Conservation (phyloP, 2,888 invertebrate species). For the Dione juno region DNA sequence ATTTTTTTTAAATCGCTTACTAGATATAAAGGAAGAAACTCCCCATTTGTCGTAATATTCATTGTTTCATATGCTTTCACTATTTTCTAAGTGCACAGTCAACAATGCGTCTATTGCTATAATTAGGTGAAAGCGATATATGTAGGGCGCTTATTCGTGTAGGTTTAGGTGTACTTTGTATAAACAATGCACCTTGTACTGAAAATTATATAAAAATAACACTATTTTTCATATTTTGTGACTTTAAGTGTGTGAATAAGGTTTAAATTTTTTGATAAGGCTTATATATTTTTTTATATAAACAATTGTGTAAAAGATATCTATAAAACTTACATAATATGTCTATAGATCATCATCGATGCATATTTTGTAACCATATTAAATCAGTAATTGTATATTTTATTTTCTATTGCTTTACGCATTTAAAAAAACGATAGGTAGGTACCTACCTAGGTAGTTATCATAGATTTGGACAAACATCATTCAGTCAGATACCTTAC, state of each 20-base stretch:
- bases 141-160: background rate
- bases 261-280: too few species aligned
- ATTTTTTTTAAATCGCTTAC: background rate
- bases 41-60: background rate
- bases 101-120: slow-evolving; percentile 30
- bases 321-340: background rate
- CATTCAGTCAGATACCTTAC: too few species aligned
- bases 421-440: too few species aligned
- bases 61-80: slow-evolving; percentile 1
- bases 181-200: background rate
- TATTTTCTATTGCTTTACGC: too few species aligned
- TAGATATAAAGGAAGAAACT: background rate
- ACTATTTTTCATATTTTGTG: background rate
- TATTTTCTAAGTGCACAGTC: slow-evolving; percentile 14
- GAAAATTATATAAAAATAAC: background rate
- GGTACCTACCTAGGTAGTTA: too few species aligned
- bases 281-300: too few species aligned
- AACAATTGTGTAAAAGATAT: background rate
- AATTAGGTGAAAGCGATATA: slow-evolving; percentile 42
- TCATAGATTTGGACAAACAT: too few species aligned
- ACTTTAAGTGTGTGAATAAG: too few species aligned
- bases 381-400: too few species aligned
- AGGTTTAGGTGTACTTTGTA: background rate
- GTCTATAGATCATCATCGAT: background rate
- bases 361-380: background rate